Base-by-base conservation (phyloP, 2,888 invertebrate species). In the Panzeria rudis region DNA sequence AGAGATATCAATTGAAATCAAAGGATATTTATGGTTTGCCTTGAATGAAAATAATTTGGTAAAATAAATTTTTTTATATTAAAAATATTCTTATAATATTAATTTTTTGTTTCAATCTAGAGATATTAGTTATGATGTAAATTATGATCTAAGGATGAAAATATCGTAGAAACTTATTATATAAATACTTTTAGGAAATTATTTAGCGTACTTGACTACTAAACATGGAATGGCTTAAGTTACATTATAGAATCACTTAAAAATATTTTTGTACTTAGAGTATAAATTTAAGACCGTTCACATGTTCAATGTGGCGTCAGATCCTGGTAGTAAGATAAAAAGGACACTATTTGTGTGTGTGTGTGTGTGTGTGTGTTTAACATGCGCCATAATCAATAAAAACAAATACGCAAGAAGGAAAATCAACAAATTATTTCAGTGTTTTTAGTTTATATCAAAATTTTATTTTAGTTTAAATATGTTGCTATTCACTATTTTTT, bases 21-120 rank as follows among this genome's bases (percentile, higher is more conserved):
- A 72, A 59, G 17, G 20, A 29, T 29, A 62, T 75, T 56, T 41
- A 52, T 62, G 25, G 52, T 54, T 75, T 25, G 38, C 38, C 62
- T 64, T 75, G 35, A 50, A 13, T 17, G 13, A 11, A 13, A 50
- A 20, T 20, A 13, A 20, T 61, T 38, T 35, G 61, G 6, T 20
- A 17, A 32, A 17, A 32, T 1, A 38, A 6, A 5, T 20, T 17
- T 15, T 35, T 47, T 7, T 17, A 17, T 47, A 6, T 47, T 17
- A 17, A 47, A 47, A 47, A 17, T 47, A 6, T 17, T 17, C 17
- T 47, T 47, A 17, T 17, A 17, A 17, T 2, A 5, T 17, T 47
- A 8, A 7, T 47, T 47, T 17, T n/a, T 44, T 4, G 2, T 6
- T n/a, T n/a, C 44, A 1, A 41, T n/a, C 6, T 44, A 3, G n/a